These are phyloP conservation scores for Trematomus loennbergii DNA, from an alignment of 2,113 vertebrate genomes.

Conservation along the genomic window DNA sequence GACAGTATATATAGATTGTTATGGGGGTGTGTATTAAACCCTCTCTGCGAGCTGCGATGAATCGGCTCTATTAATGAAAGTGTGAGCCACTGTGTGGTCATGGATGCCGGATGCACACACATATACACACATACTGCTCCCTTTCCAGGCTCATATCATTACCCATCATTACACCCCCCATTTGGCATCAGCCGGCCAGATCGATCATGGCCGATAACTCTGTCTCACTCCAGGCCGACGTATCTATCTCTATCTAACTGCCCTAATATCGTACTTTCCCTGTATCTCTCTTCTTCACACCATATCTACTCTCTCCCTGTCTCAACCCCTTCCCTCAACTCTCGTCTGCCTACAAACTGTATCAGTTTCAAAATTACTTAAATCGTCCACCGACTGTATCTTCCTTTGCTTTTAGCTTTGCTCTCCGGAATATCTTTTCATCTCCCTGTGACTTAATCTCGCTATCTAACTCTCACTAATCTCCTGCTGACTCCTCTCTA, in stretches of 20 bases:
- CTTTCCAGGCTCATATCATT: constrained; percentile 82
- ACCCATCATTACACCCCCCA: constrained; percentile 85
- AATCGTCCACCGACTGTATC: constrained; percentile 63
- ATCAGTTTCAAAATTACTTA: constrained; percentile 75
- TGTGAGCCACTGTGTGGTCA: constrained; percentile 69
- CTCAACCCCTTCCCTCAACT: constrained; percentile 63
- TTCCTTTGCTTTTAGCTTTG: constrained; percentile 50
- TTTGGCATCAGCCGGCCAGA: constrained; percentile 83
- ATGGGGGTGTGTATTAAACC: constrained; percentile 67
- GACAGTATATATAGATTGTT: constrained; percentile 61
- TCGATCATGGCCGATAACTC: constrained; percentile 83
- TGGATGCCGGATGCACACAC: constrained; percentile 38
- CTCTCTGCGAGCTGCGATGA: constrained; percentile 74
- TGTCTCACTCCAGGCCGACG: constrained; percentile 76
- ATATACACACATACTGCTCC: constrained; percentile 45
- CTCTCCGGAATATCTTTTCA: constrained; percentile 64
- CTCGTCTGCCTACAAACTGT: constrained; percentile 72
- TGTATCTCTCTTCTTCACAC: constrained; percentile 70
- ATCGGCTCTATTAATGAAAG: constrained; percentile 81
- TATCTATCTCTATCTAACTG: constrained; percentile 81
- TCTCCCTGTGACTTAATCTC: constrained; percentile 58
- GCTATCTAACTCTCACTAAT: constrained; percentile 58
- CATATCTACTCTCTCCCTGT: constrained; percentile 58
- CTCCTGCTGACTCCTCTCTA: constrained; percentile 54
- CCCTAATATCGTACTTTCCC: constrained; percentile 64